A percentile compares a stretch with the other conserved stretches of the same genome.
phyloP scores from a whole-genome alignment of 2,888 invertebrate genomes.

The Aphidoletes aphidimyza region DNA sequence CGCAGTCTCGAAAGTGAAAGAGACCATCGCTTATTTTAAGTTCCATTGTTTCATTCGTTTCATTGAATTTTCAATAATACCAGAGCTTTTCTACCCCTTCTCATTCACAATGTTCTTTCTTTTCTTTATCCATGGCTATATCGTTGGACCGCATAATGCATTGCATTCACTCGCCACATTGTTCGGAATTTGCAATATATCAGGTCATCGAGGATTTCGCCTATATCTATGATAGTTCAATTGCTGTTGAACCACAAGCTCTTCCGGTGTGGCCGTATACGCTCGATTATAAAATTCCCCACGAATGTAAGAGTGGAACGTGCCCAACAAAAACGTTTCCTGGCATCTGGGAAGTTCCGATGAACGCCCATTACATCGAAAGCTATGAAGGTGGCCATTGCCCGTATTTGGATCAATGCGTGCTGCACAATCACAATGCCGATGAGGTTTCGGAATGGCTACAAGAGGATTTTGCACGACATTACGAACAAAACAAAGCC shows the following conservation, averaged over 20 bases:
- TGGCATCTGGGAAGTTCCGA: slow-evolving; percentile 93
- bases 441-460: slow-evolving; percentile 86
- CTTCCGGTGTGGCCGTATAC: slow-evolving; percentile 95
- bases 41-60: not conserved
- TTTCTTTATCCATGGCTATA: not conserved
- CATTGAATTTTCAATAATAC: slow-evolving; percentile 37
- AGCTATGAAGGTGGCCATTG: slow-evolving; percentile 92
- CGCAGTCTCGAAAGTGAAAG: not conserved
- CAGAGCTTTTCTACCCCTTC: not conserved
- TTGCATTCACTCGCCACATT: not conserved
- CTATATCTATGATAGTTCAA: slow-evolving; percentile 91
- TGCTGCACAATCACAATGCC: slow-evolving; percentile 86
- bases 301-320: slow-evolving; percentile 92
- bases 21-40: slow-evolving; percentile 12
- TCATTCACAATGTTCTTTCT: not conserved
- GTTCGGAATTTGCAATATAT: slow-evolving; percentile 51
- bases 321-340: slow-evolving; percentile 90
- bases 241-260: slow-evolving; percentile 83
- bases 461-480: slow-evolving; percentile 85
- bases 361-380: slow-evolving; percentile 90
- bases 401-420: slow-evolving; percentile 91
- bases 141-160: not conserved
- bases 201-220: slow-evolving; percentile 92
- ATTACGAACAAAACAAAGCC: slow-evolving; percentile 87
- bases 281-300: slow-evolving; percentile 90